Conservation (phyloP, 2,888 invertebrate species). For the Julus scandinavius region DNA sequence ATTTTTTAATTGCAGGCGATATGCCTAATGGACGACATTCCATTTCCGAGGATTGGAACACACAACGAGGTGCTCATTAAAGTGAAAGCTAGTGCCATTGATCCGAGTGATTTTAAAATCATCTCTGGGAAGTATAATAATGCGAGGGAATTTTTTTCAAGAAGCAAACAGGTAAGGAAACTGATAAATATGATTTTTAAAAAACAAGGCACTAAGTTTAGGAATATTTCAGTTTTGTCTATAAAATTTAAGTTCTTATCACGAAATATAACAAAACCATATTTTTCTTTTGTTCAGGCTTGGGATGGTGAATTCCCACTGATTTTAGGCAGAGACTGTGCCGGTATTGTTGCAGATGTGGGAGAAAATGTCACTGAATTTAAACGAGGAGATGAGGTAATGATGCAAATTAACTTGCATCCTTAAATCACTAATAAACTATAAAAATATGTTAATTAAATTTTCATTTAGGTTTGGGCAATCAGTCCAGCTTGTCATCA, state of each 20-base stretch:
- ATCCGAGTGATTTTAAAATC: conserved; percentile 72
- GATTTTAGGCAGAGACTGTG: conserved; percentile 73
- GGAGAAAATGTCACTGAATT: conserved; percentile 72
- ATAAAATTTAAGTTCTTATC: background rate
- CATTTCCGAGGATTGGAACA: conserved; percentile 69
- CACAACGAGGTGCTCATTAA: conserved; percentile 72
- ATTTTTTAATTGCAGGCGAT: conserved; percentile 67
- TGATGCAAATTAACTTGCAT: conserved; percentile 60
- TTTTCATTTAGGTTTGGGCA: conserved; percentile 52
- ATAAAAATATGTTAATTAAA: background rate
- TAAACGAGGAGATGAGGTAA: conserved; percentile 74
- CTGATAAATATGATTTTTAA: conserved; percentile 15
- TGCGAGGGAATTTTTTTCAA: conserved; percentile 63
- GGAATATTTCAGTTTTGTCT: background rate
- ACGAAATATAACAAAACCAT: background rate
- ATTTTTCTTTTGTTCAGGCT: background rate
- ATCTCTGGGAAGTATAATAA: conserved; percentile 71
- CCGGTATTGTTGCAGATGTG: conserved; percentile 73
- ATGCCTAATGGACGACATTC: conserved; percentile 69
- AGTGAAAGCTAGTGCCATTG: conserved; percentile 73
- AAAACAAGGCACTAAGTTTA: background rate
- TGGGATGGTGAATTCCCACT: conserved; percentile 66
- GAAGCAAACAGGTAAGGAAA: conserved; percentile 58
- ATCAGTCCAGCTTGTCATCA: conserved; percentile 65
- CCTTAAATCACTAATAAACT: background rate